Percentiles rank a stretch among this genome's conserved stretches.
Conservation (phyloP, 2,888 invertebrate species). For the Callosobruchus maculatus region DNA sequence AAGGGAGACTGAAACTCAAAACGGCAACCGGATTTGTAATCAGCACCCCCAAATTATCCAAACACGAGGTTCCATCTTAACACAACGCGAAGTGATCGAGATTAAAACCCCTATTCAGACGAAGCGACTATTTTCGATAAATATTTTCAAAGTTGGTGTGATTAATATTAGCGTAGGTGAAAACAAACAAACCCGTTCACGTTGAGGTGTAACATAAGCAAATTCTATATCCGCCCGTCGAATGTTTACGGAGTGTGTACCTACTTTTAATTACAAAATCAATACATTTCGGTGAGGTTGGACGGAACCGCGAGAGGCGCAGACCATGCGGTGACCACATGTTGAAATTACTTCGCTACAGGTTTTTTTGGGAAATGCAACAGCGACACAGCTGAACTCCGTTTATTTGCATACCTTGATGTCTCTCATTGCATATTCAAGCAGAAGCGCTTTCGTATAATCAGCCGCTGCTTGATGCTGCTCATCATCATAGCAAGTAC, state of each 20-base stretch:
- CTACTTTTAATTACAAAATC: slow-evolving; percentile 3
- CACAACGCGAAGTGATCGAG: too few species aligned
- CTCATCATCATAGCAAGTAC: background rate
- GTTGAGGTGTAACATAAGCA: background rate
- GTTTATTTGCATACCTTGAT: background rate
- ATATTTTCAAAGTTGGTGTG: background rate
- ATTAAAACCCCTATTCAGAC: background rate
- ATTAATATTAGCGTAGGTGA: background rate
- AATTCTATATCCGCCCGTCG: background rate
- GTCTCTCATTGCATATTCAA: background rate
- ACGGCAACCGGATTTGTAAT: too few species aligned
- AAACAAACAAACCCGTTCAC: background rate
- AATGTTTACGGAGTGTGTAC: background rate
- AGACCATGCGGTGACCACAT: background rate
- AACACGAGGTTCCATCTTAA: too few species aligned
- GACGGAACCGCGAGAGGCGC: background rate
- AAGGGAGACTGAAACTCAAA: too few species aligned
- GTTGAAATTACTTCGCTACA: background rate
- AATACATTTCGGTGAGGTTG: background rate
- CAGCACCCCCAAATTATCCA: too few species aligned
- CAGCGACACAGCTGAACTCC: background rate
- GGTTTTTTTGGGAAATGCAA: background rate
- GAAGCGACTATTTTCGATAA: background rate
- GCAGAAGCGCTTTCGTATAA: background rate
- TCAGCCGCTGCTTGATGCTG: background rate